Conservation (phyloP, 1,140 invertebrate species). For the Caenorhabditis inopinata region DNA sequence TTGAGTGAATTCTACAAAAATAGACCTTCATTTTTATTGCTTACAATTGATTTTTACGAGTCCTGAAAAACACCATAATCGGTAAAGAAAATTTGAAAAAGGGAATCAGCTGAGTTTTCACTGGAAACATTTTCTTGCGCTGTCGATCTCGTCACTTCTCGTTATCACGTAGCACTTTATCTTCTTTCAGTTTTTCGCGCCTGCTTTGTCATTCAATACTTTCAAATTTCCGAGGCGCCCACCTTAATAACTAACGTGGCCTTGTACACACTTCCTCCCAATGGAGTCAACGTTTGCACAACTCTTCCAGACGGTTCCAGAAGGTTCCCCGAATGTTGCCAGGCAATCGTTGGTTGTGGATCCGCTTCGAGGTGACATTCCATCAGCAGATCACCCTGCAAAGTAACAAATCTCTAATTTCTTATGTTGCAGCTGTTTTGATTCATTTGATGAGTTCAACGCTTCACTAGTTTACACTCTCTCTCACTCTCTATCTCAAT, state of each 20-base stretch:
- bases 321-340: conserved; percentile 73
- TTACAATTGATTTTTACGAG: too few species aligned
- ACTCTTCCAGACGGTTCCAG: conserved; percentile 74
- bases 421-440: neutral
- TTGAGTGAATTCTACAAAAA: too few species aligned
- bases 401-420: neutral
- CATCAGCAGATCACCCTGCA: conserved; percentile 83
- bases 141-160: too few species aligned
- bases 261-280: conserved; percentile 72
- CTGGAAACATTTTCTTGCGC: too few species aligned
- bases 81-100: too few species aligned
- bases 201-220: conserved; percentile 10
- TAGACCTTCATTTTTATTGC: too few species aligned
- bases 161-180: neutral
- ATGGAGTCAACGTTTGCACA: conserved; percentile 72
- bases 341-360: conserved; percentile 59
- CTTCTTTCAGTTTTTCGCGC: neutral
- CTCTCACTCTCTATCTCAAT: neutral
- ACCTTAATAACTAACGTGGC: conserved; percentile 65
- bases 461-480: neutral
- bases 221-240: conserved; percentile 80
- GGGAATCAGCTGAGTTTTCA: too few species aligned
- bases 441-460: conserved; percentile 14
- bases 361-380: conserved; percentile 75
- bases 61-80: too few species aligned